Evolutionary conservation across 2,888 invertebrate genomes (phyloP), one percentile per base, ranked within the genome.

Genomic region (Orchesellides sinensis): DNA sequence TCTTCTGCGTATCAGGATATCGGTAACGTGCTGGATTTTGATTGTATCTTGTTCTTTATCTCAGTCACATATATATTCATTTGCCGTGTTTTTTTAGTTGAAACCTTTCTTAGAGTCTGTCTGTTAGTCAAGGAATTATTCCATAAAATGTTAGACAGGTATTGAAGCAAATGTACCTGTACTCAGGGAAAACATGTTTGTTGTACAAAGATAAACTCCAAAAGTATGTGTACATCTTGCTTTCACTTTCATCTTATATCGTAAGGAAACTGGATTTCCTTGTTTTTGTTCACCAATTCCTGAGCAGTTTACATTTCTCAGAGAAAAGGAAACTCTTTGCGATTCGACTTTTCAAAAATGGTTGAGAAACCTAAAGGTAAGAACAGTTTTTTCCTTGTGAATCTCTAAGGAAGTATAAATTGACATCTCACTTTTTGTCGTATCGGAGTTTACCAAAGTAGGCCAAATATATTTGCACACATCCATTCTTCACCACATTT

Each of bases 391-490:
- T 52, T 52, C 19, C 52, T 52, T 21, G 4, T 40, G 40, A 52
- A 21, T 56, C 56, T 56, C 56, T 27, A 61, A 61, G 65, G 29
- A 25, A 23, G 21, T 49, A 49, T 1, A 8, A 68, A 68, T 68
- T 68, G 68, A 68, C 68, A 49, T 68, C 27, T 68, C 27, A 68
- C 68, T 68, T 68, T 68, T 49, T 68, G 68, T 49, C 49, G 49
- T 68, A 68, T 68, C 49, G 35, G 21, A 65, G 45, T 65, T 65
- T 65, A 45, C 23, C 25, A 49, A 68, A 68, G 49, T 49, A 49
- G 68, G 68, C 17, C 68, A 68, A 68, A 68, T 27, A 68, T 68
- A 68, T 68, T 68, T 68, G 49, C 68, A 68, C 68, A 49, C 47
- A 40, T 25, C 12, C 47, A 68, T 49, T 49, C 49, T 49, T 27